A percentile compares a stretch with the other conserved stretches of the same genome.
Conservation (phyloP, 2,113 vertebrate species). For the Corythornis madagascariensis region DNA sequence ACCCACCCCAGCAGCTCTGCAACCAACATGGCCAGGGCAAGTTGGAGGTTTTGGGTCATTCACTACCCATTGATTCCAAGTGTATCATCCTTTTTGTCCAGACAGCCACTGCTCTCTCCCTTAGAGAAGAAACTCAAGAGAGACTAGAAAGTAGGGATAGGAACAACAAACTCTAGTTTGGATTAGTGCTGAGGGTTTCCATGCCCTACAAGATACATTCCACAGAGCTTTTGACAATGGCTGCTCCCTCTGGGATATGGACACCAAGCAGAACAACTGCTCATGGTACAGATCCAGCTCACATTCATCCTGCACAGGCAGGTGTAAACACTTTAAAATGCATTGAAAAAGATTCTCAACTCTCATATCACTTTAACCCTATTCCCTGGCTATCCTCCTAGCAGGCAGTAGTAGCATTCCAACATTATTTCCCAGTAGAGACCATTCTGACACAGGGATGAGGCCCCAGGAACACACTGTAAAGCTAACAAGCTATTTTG, state of each 20-base stretch:
- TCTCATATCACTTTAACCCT: neutral
- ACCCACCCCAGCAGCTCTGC: neutral
- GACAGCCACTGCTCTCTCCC: neutral
- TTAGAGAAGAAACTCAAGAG: neutral
- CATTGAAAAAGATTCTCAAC: neutral
- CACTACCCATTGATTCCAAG: neutral
- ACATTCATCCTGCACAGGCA: neutral
- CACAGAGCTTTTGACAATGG: neutral
- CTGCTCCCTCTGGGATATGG: neutral
- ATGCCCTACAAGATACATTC: neutral
- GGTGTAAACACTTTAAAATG: neutral
- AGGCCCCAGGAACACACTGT: neutral
- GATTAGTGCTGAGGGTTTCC: neutral
- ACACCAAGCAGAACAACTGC: neutral
- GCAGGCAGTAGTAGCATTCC: neutral
- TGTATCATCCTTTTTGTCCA: neutral
- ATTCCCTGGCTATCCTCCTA: neutral
- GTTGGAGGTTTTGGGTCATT: neutral
- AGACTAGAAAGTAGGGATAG: neutral
- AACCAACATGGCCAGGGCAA: neutral
- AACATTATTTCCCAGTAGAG: neutral
- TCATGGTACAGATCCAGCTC: neutral
- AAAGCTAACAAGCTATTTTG: neutral
- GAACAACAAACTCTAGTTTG: neutral
- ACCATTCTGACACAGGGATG: neutral